Percentiles rank a stretch among this genome's conserved stretches.
These are phyloP conservation scores for Oscheius onirici DNA, from an alignment of 2,888 invertebrate genomes.

Conservation along the genomic window DNA sequence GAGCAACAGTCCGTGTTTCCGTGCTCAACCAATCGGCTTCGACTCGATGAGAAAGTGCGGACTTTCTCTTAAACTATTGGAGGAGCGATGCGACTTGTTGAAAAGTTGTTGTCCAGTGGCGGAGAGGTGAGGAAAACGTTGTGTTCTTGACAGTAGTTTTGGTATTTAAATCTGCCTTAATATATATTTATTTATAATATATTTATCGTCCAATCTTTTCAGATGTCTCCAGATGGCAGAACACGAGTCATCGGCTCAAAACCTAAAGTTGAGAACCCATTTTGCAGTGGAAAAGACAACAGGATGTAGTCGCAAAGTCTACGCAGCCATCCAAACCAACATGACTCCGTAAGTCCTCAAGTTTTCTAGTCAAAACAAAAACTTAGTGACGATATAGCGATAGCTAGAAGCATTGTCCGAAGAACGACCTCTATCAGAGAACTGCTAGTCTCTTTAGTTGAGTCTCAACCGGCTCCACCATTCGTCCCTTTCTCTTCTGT, in stretches of 20 bases:
- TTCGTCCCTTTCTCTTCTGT: background rate
- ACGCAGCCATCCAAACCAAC: background rate
- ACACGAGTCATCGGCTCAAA: background rate
- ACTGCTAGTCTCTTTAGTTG: background rate
- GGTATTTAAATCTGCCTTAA: too few relatives aligned
- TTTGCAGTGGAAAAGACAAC: background rate
- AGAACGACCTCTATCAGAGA: constrained; percentile 2
- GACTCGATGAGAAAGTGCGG: background rate
- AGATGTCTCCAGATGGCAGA: background rate
- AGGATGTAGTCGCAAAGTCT: background rate
- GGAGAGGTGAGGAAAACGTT: constrained; percentile 9
- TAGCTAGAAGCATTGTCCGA: constrained; percentile 3
- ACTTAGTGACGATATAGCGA: constrained; percentile 5
- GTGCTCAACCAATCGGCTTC: background rate
- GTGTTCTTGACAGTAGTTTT: too few relatives aligned
- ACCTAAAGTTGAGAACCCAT: background rate
- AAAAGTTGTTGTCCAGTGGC: constrained; percentile 4
- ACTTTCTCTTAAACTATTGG: constrained; percentile 3
- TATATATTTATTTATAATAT: too few relatives aligned
- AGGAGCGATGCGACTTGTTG: constrained; percentile 14
- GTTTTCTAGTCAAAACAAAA: background rate
- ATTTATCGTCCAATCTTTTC: too few relatives aligned
- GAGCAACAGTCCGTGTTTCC: background rate
- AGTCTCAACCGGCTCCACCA: background rate
- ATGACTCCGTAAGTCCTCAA: background rate